A percentile compares a stretch with the other conserved stretches of the same genome.
These are phyloP conservation scores for Cygnus olor DNA, from an alignment of 2,797 vertebrate genomes.

Conservation along the genomic window DNA sequence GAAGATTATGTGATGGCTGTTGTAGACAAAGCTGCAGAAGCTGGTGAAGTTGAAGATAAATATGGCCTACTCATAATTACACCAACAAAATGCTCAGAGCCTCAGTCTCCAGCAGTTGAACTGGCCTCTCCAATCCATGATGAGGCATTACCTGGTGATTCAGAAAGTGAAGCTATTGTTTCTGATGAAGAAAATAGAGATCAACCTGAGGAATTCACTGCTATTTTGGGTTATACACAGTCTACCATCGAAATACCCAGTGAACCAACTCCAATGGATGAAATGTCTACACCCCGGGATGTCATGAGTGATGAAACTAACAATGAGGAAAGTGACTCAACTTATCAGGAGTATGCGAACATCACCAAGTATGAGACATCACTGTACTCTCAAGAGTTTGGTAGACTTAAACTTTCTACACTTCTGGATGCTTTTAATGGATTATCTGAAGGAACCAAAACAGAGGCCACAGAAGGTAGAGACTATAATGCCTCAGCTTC, in stretches of 20 bases:
- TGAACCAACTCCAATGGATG: constrained; percentile 93
- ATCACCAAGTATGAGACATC: constrained; percentile 81
- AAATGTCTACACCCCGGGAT: constrained; percentile 92
- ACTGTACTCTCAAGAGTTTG: constrained; percentile 80
- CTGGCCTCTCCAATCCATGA: constrained; percentile 86
- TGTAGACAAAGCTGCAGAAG: constrained; percentile 79
- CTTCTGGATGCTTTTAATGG: constrained; percentile 81
- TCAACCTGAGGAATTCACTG: constrained; percentile 88
- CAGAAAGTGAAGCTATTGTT: constrained; percentile 86
- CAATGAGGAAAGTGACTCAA: constrained; percentile 89
- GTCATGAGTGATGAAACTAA: constrained; percentile 91
- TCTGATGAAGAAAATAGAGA: constrained; percentile 93
- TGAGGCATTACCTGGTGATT: constrained; percentile 86
- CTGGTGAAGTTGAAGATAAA: constrained; percentile 72
- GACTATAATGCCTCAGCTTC: constrained; percentile 91
- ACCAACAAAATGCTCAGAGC: constrained; percentile 81
- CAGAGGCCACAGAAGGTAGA: constrained; percentile 90
- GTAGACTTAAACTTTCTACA: constrained; percentile 81
- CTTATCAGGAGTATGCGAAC: constrained; percentile 86
- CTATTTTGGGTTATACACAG: constrained; percentile 89
- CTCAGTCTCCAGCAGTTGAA: constrained; percentile 84
- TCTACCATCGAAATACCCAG: constrained; percentile 94
- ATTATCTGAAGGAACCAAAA: constrained; percentile 86
- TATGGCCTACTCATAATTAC: constrained; percentile 73
- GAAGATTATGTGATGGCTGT: constrained; percentile 79